These are phyloP conservation scores for Metaphire vulgaris DNA, from an alignment of 1,140 invertebrate genomes.

Conservation along the genomic window DNA sequence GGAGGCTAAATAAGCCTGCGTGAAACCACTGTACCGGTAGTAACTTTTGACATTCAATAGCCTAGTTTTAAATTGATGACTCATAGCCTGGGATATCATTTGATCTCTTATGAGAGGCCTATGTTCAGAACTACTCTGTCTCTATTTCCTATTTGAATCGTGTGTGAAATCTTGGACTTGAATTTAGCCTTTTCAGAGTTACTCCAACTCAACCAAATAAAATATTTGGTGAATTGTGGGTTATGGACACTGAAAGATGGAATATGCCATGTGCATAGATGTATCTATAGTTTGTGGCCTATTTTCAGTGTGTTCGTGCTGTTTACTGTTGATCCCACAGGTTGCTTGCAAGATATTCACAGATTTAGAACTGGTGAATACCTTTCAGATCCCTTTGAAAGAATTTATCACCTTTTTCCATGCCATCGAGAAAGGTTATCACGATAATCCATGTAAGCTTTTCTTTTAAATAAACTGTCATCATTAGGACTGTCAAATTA, in stretches of 20 bases:
- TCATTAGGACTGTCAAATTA: too few relatives aligned
- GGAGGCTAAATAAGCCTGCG: too few relatives aligned
- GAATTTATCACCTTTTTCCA: slow-evolving; percentile 63
- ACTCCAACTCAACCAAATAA: not conserved
- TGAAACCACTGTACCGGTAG: too few relatives aligned
- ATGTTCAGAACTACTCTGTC: too few relatives aligned
- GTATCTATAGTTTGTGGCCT: not conserved
- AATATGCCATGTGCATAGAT: not conserved
- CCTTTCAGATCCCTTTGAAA: slow-evolving; percentile 59
- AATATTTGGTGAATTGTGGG: not conserved
- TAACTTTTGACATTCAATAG: too few relatives aligned
- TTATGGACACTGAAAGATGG: not conserved
- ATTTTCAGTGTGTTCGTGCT: too few relatives aligned
- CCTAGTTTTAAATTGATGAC: too few relatives aligned
- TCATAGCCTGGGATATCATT: too few relatives aligned
- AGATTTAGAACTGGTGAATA: slow-evolving; percentile 61
- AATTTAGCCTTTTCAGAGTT: not conserved
- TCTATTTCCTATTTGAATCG: too few relatives aligned
- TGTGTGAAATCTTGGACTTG: not conserved
- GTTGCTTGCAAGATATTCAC: slow-evolving; percentile 60
- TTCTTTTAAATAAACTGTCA: too few relatives aligned
- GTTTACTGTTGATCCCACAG: too few relatives aligned
- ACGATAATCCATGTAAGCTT: slow-evolving; percentile 61
- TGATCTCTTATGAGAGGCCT: too few relatives aligned
- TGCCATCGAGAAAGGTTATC: slow-evolving; percentile 60